A percentile compares a stretch with the other conserved stretches of the same genome.
Evolutionary conservation across 2,888 invertebrate species (phyloP).

Genomic region (Cheilosia grossa): DNA sequence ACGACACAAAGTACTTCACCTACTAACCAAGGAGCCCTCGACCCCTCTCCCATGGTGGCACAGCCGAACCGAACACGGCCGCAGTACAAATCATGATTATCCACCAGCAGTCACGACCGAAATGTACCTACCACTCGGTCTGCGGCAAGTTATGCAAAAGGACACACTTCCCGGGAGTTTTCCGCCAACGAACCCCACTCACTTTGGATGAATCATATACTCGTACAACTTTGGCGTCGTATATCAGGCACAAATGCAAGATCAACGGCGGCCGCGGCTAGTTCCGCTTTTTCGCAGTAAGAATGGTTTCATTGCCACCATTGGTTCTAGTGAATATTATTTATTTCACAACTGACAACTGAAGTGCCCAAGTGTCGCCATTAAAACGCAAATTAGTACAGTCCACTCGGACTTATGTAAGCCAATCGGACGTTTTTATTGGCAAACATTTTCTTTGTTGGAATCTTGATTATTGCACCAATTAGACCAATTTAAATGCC

Average conservation of each 20-base stretch:
- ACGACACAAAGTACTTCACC: slow-evolving; percentile 47
- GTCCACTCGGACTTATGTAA: slow-evolving; percentile 33
- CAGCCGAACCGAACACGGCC: slow-evolving; percentile 44
- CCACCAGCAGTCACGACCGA: slow-evolving; percentile 62
- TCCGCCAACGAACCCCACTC: slow-evolving; percentile 64
- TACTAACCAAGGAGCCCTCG: slow-evolving; percentile 48
- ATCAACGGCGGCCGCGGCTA: slow-evolving; percentile 25
- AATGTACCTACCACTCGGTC: slow-evolving; percentile 21
- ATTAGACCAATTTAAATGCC: slow-evolving; percentile 69
- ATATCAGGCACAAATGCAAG: slow-evolving; percentile 17
- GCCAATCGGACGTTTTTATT: background rate
- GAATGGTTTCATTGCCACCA: slow-evolving; percentile 13
- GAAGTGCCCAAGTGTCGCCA: slow-evolving; percentile 5
- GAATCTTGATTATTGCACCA: slow-evolving; percentile 58
- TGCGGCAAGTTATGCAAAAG: slow-evolving; percentile 61
- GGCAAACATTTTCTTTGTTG: background rate
- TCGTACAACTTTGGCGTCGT: slow-evolving; percentile 15
- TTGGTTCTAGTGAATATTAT: slow-evolving; percentile 22
- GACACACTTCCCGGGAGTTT: slow-evolving; percentile 52
- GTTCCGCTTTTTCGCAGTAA: slow-evolving; percentile 41
- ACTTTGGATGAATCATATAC: slow-evolving; percentile 56
- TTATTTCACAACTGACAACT: slow-evolving; percentile 12
- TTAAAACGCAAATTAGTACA: slow-evolving; percentile 31
- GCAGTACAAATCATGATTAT: slow-evolving; percentile 58
- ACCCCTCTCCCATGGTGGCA: slow-evolving; percentile 18